phyloP scores from a whole-genome alignment of 1,140 invertebrate species.

The Yoshiicerus persimilis region DNA sequence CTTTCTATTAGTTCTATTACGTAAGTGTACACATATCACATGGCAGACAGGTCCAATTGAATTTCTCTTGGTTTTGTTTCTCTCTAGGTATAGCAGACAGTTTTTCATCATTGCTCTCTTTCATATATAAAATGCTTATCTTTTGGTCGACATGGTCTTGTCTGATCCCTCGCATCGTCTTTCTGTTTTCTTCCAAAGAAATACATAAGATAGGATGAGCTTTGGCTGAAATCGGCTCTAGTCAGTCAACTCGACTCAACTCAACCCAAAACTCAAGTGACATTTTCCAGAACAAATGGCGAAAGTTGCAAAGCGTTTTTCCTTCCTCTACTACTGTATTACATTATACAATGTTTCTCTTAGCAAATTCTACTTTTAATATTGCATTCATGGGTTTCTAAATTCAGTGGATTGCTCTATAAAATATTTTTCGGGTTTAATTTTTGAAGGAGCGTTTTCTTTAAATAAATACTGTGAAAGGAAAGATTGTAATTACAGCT shows the following conservation, averaged over 20 bases:
- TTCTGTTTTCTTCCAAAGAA: background rate
- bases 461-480: no score
- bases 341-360: background rate
- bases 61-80: background rate
- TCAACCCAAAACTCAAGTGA: background rate
- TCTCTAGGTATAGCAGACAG: background rate
- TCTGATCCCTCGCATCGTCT: background rate
- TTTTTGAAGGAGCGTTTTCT: no score
- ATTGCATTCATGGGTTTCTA: background rate
- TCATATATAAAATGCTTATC: background rate
- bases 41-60: background rate
- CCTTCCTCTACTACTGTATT: background rate
- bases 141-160: background rate
- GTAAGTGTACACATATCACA: background rate
- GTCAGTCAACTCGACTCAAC: background rate
- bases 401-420: background rate
- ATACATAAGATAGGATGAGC: background rate
- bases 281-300: background rate
- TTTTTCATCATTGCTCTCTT: background rate
- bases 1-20: background rate
- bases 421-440: no score
- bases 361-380: no score
- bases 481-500: no score
- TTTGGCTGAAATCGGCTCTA: background rate
- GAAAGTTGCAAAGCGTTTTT: background rate